Conservation (phyloP, 2,888 invertebrate genomes). For the Stomorhina lunata region DNA sequence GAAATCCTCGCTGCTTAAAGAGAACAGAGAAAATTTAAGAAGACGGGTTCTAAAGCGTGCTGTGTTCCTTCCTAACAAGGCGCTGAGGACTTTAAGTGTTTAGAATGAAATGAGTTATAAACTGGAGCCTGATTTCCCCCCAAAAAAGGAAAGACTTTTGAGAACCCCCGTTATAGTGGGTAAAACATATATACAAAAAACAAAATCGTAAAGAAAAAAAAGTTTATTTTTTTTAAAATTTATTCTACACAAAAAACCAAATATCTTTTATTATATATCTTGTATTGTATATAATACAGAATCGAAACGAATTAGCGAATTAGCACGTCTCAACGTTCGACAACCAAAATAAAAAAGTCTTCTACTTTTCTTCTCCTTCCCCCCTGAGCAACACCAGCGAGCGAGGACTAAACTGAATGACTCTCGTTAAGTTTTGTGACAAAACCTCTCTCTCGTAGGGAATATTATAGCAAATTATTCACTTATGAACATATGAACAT, state of each 20-base stretch:
- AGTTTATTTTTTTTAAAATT: conserved; percentile 44
- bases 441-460: conserved; percentile 59
- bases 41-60: conserved; percentile 51
- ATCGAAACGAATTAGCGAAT: too few species aligned
- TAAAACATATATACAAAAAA: not conserved
- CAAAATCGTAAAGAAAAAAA: conserved; percentile 27
- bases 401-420: conserved; percentile 57
- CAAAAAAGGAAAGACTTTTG: conserved; percentile 50
- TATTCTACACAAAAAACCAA: conserved; percentile 56
- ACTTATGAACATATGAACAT: too few species aligned
- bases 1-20: conserved; percentile 47
- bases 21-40: conserved; percentile 50
- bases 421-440: conserved; percentile 54
- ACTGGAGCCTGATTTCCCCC: conserved; percentile 50
- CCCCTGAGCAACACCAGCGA: conserved; percentile 43
- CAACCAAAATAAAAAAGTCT: conserved; percentile 41
- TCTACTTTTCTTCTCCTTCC: conserved; percentile 40
- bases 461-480: conserved; percentile 40
- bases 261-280: conserved; percentile 63
- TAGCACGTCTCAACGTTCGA: conserved; percentile 59
- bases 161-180: too few species aligned
- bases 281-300: conserved; percentile 65
- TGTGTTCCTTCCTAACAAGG: conserved; percentile 5
- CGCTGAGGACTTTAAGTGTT: conserved; percentile 35
- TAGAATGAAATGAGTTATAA: conserved; percentile 15